Percentiles rank a stretch among this genome's conserved stretches.
Evolutionary conservation across 2,113 vertebrate species (phyloP).

Genomic region (Haemorhous mexicanus): DNA sequence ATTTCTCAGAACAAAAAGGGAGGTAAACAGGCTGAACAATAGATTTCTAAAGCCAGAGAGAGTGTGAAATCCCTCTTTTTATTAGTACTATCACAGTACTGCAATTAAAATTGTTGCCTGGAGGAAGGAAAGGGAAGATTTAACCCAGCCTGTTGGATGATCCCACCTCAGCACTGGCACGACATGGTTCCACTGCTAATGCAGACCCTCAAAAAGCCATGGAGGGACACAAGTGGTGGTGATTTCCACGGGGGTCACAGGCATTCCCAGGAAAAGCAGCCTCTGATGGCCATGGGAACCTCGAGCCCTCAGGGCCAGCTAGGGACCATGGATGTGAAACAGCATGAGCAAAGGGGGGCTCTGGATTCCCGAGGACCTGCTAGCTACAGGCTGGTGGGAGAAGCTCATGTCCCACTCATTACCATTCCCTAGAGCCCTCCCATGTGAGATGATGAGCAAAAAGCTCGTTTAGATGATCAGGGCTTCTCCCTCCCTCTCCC

Average conservation of each 20-base stretch:
- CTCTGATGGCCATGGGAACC: not conserved
- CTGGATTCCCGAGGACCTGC: not conserved
- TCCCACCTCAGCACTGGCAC: not conserved
- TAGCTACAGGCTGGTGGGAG: not conserved
- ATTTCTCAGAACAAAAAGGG: not conserved
- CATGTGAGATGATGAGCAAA: not conserved
- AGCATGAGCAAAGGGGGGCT: accelerated
- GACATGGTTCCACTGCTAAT: not conserved
- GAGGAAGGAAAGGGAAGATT: not conserved
- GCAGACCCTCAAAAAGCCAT: not conserved
- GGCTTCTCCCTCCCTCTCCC: not conserved
- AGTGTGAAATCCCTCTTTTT: not conserved
- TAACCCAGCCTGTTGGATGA: not conserved
- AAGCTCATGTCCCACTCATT: not conserved
- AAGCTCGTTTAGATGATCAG: not conserved
- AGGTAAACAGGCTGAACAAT: constrained; percentile 36
- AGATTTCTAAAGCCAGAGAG: not conserved
- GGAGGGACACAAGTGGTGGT: not conserved
- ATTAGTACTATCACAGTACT: not conserved
- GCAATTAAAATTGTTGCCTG: not conserved
- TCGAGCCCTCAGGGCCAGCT: not conserved
- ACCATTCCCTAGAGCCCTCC: not conserved
- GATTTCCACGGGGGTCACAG: not conserved
- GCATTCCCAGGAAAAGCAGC: not conserved
- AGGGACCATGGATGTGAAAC: accelerated